Percentiles rank a stretch among this genome's conserved stretches.
Conservation (phyloP, 1,140 invertebrate species). For the Watersipora subatra region DNA sequence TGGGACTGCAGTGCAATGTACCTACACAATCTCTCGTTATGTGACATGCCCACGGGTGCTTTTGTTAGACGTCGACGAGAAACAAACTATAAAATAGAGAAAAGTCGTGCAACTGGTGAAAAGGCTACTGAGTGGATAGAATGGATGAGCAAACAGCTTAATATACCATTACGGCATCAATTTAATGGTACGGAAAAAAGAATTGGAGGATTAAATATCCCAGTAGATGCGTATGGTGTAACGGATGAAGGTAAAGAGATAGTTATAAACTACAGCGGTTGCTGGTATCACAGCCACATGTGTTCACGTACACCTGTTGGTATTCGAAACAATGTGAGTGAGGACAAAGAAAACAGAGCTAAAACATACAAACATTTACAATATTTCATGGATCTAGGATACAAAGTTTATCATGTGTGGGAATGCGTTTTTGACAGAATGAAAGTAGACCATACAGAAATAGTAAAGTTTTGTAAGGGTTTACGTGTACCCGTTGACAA, state of each 20-base stretch:
- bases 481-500: background rate
- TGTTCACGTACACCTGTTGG: background rate
- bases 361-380: background rate
- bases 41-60: constrained; percentile 13
- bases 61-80: constrained; percentile 1
- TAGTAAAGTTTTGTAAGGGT: background rate
- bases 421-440: background rate
- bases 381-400: background rate
- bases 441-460: background rate
- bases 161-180: background rate
- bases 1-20: constrained; percentile 16
- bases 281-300: background rate
- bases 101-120: constrained; percentile 4
- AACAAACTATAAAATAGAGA: constrained; percentile 2
- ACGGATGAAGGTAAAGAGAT: background rate
- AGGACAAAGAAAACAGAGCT: background rate
- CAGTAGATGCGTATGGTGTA: background rate
- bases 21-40: constrained; percentile 7
- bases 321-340: background rate
- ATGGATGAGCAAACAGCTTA: background rate
- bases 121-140: constrained; percentile 4
- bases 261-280: background rate
- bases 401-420: background rate
- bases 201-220: constrained; percentile 8
- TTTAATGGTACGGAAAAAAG: background rate